Evolutionary conservation across 2,797 vertebrate genomes (phyloP), one percentile per base, ranked within the genome.

Genomic region (Oceanodroma leucorhoa): DNA sequence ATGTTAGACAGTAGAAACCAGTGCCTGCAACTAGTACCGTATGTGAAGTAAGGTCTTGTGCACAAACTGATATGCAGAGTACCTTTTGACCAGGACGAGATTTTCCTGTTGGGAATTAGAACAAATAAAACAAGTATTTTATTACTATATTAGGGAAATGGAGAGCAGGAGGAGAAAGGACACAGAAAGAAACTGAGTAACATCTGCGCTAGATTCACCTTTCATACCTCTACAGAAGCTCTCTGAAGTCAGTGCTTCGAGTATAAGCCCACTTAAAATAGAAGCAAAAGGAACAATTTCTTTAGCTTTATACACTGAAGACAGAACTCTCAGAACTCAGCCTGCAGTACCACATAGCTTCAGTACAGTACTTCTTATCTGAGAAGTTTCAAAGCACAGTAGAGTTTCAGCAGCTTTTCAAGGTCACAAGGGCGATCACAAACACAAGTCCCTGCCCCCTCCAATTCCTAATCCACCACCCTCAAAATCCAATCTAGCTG

Each of bases 341-440:
- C 12, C 57, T 17, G 9, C 69, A 58, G 41, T 75, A 80, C 38
- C n/a, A 38, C 61, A 30, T 0, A 60, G 54, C 61, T 93, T 81
- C 72, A 79, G 77, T 45, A 54, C 30, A 60, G 26, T 34, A 93
- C 40, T 89, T 82, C 54, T 73, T 79, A 69, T 51, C 54, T 55
- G 50, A 62, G 46, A 90, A 81, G 77, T 92, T 75, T 41, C 80
- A 81, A 93, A 88, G 79, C 53, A 83, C 34, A n/a, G 86, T 27
- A 83, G 45, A 61, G 69, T 83, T 94, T 67, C 82, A 72, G 43
- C 70, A 84, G 83, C 77, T 95, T 95, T 91, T 72, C 85, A 90
- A 86, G 93, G 94, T 91, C 91, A 94, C 43, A 43, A 83, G 54
- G 73, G 54, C 4, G 3, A 81, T 57, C 50, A 54, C 75, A 91